Conservation (phyloP, 2,797 vertebrate species). For the Hoplostethus atlanticus region DNA sequence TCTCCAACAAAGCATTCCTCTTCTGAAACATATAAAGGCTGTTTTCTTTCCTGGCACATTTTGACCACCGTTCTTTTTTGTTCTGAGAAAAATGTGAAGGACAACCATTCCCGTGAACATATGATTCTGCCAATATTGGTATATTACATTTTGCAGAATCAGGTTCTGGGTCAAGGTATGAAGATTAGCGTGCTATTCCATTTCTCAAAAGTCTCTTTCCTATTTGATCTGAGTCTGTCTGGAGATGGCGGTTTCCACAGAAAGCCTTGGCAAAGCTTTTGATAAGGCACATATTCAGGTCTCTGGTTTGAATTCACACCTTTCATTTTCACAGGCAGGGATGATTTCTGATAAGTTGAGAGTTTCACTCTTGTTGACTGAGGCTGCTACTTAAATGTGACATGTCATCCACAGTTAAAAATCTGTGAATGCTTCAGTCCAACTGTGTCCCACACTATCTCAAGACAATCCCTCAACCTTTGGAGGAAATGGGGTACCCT, state of each 20-base stretch:
- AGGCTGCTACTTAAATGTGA: conserved; percentile 1
- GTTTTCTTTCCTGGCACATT: conserved; percentile 63
- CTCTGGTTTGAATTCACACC: conserved; percentile 24
- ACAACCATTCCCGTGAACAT: conserved; percentile 43
- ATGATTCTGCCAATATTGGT: conserved; percentile 53
- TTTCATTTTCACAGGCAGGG: conserved; percentile 60
- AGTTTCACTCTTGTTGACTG: conserved; percentile 7
- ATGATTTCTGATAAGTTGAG: conserved; percentile 1
- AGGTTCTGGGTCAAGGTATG: conserved; percentile 31
- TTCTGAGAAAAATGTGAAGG: conserved; percentile 26
- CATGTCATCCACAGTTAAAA: conserved; percentile 7
- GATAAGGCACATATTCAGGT: conserved; percentile 35
- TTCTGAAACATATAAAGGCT: conserved; percentile 57
- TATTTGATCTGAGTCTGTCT: conserved; percentile 1
- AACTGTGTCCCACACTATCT: background rate
- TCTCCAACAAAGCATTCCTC: conserved; percentile 64
- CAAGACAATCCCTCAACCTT: background rate
- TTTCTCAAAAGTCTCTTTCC: conserved; percentile 7
- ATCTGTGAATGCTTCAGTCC: background rate
- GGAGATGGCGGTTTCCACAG: conserved; percentile 1
- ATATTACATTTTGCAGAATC: conserved; percentile 60
- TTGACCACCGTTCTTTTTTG: conserved; percentile 53
- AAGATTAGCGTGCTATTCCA: conserved; percentile 43
- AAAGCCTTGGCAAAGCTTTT: background rate
- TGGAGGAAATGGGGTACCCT: background rate